phyloP scores from a whole-genome alignment of 2,797 vertebrate genomes.

The Microchirus variegatus region DNA sequence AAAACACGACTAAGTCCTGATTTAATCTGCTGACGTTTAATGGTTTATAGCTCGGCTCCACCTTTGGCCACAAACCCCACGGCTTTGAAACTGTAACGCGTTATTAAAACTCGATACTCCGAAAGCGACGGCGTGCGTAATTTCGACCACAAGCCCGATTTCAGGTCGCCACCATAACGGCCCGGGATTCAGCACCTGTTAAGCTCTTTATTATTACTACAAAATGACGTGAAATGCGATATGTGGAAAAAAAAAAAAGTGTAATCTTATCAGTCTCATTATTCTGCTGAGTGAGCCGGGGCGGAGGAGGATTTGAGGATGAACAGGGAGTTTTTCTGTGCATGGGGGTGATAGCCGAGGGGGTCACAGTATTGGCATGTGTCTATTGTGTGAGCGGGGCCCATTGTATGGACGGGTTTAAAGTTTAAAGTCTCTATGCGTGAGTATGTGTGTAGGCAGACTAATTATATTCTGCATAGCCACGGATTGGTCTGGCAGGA shows the following conservation, averaged over 20 bases:
- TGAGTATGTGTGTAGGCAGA: slow-evolving; percentile 51
- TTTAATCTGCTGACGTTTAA: not conserved
- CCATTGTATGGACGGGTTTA: slow-evolving; percentile 60
- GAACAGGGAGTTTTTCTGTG: slow-evolving; percentile 57
- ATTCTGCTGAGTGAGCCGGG: slow-evolving; percentile 51
- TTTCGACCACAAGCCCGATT: slow-evolving; percentile 26
- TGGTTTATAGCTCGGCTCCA: slow-evolving; percentile 15
- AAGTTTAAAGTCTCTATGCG: slow-evolving; percentile 64
- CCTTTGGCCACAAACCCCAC: slow-evolving; percentile 47
- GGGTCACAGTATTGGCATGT: slow-evolving; percentile 76
- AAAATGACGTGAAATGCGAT: slow-evolving; percentile 50
- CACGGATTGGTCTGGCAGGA: slow-evolving; percentile 61
- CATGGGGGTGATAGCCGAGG: slow-evolving; percentile 34
- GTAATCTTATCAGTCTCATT: slow-evolving; percentile 52
- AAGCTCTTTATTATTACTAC: slow-evolving; percentile 24
- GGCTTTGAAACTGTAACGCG: slow-evolving; percentile 26
- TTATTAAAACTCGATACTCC: slow-evolving; percentile 37
- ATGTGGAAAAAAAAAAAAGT: slow-evolving; percentile 21
- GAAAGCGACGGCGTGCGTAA: not conserved
- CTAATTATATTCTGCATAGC: slow-evolving; percentile 77
- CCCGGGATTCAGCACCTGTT: slow-evolving; percentile 53
- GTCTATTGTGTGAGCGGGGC: slow-evolving; percentile 73
- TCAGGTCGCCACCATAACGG: slow-evolving; percentile 20
- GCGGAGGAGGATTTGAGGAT: slow-evolving; percentile 12
- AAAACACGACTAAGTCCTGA: not conserved